Base-by-base conservation (phyloP, 2,797 vertebrate genomes). In the Novumbra hubbsi region DNA sequence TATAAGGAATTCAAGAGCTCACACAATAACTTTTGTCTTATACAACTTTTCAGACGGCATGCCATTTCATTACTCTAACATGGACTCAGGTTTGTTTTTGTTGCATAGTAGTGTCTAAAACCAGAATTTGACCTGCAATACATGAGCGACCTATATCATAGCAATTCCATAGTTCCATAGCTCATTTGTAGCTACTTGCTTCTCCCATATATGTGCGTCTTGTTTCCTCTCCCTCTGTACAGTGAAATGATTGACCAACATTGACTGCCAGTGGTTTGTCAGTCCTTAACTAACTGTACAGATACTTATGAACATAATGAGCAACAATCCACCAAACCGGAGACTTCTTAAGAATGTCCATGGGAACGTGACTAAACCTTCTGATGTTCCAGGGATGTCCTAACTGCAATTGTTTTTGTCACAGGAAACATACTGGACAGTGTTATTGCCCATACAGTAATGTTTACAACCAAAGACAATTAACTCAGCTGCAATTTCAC, bases 31-130 rank as follows among this genome's bases (percentile, higher is more conserved):
- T 72, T 41, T 73, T 82, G 49, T 32, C 38, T 79, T 74, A 27
- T 38, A 49, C 34, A 70, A n/a, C 34, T 82, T 77, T 78, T 74
- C 81, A 88, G 84, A 79, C 50, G 66, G 63, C 73, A 78, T 73
- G 71, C 71, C 69, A 2, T 86, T 88, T 74, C 57, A 60, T 83
- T 76, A 79, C 63, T 77, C 74, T 75, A 74, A 76, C 41, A 41
- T 48, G 73, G 72, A 74, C 66, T 72, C 85, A 87, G 83, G 82
- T 85, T 85, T 80, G 79, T 88, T 79, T 60, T 41, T 48, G 17
- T 11, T 34, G 19, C 50, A 63, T 73, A 8, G 49, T 78, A 78
- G 65, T 72, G 63, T 32, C 28, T 76, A 67, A 49, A 68, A 38
- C 71, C 72, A 74, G 62, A 75, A 64, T 70, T 45, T 16, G 60